Percentiles rank a stretch among this genome's conserved stretches.
Conservation (phyloP, 2,888 invertebrate genomes). For the Drosophila picticornis region DNA sequence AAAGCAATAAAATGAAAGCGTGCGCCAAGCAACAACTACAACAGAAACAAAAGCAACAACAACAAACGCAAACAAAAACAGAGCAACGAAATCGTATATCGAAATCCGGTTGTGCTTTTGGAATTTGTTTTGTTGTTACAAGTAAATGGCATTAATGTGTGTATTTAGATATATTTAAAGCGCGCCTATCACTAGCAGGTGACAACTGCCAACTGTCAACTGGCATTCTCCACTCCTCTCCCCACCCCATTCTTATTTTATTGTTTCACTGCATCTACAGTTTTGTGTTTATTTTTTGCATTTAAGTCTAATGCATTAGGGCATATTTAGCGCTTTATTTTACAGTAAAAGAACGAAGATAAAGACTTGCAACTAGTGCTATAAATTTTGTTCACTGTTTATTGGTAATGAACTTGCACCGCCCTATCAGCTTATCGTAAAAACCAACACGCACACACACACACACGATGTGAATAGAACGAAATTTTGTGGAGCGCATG, state of each 20-base stretch:
- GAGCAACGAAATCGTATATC: conserved; percentile 55
- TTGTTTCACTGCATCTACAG: not conserved
- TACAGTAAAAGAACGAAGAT: not conserved
- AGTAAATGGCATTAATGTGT: conserved; percentile 44
- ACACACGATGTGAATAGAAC: not conserved
- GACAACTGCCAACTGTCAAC: conserved; percentile 1
- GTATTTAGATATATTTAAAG: conserved; percentile 37
- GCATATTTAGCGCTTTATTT: not conserved
- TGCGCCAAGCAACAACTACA: conserved; percentile 34
- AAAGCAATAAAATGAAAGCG: conserved; percentile 64
- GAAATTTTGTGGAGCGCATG: conserved; percentile 19
- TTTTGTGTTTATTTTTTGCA: not conserved
- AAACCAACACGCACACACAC: not conserved
- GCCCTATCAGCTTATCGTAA: conserved; percentile 16
- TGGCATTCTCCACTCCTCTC: not conserved
- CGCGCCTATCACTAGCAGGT: conserved; percentile 17
- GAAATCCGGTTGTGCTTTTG: conserved; percentile 67
- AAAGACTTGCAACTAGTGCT: not conserved
- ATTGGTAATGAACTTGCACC: conserved; percentile 42
- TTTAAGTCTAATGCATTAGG: not conserved
- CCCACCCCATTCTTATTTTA: not conserved
- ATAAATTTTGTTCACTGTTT: not conserved
- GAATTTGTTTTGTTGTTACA: conserved; percentile 43
- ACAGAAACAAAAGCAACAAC: conserved; percentile 25
- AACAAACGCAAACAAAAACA: conserved; percentile 34